Conservation (phyloP, 2,113 vertebrate species). For the Lepisosteus oculatus region DNA sequence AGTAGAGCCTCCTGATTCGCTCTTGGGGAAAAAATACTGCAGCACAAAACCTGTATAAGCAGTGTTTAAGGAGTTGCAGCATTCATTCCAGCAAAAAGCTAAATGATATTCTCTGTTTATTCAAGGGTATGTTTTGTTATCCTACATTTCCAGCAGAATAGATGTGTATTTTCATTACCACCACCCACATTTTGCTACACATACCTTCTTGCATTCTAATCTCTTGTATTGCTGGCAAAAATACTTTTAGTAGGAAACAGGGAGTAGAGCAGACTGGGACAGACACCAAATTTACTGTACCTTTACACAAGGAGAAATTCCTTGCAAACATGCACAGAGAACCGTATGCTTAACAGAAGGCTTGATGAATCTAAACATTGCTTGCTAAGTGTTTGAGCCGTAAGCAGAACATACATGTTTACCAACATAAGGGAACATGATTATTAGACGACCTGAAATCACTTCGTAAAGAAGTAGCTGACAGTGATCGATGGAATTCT, state of each 20-base stretch:
- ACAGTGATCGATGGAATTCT: slow-evolving; percentile 83
- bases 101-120: background rate
- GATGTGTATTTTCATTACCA: background rate
- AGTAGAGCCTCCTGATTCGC: too few species aligned
- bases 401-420: slow-evolving; percentile 57
- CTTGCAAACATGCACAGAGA: background rate
- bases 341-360: slow-evolving; percentile 23
- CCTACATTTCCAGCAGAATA: background rate
- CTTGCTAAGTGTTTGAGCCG: slow-evolving; percentile 43
- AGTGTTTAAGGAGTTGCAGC: slow-evolving; percentile 21
- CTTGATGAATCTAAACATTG: slow-evolving; percentile 49
- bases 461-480: slow-evolving; percentile 67
- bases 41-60: slow-evolving; percentile 19
- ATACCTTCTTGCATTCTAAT: background rate
- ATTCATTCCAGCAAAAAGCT: background rate
- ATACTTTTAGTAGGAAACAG: background rate
- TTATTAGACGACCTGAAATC: slow-evolving; percentile 68
- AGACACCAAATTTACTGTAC: slow-evolving; percentile 11
- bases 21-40: slow-evolving; percentile 14
- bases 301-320: slow-evolving; percentile 13
- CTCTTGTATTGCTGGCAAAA: background rate
- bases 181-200: background rate
- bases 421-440: slow-evolving; percentile 61
- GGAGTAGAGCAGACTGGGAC: background rate
- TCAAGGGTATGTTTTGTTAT: slow-evolving; percentile 4